Evolutionary conservation across 1,140 invertebrate species (phyloP), one percentile per base, ranked within the genome.

Genomic region (Diabrotica undecimpunctata): DNA sequence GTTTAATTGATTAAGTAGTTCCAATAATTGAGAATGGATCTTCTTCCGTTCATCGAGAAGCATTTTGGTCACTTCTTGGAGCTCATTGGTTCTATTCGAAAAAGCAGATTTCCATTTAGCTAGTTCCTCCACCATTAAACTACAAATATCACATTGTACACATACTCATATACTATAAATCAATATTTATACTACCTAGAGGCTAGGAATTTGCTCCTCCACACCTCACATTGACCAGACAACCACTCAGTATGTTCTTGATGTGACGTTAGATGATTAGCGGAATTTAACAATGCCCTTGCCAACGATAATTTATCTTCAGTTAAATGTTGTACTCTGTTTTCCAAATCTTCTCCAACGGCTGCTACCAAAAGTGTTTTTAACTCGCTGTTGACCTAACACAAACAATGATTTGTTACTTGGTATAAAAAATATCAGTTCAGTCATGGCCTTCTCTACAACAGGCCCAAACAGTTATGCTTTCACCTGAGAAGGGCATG

Each of bases 121-220:
- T 66, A 96, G 78, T 81, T 96, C 93, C 79, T 96, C 94, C 7
- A 94, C 88, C 88, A 95, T 93, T 59, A 96, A 86, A 77, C 93
- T 92, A 70, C 54, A 79, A 80, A 74, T 74, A 66, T 56, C 25
- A 25, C 25, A 25, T 25, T 4, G 25, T 25, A 25, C 25, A 25
- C 25, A 25, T 25, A 25, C 25, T 25, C 25, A 25, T 25, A 25
- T 25, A n/a, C n/a, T n/a, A n/a, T n/a, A n/a, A n/a, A n/a, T n/a
- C n/a, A n/a, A n/a, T n/a, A 25, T 25, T 25, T 25, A 25, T 25
- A 25, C 41, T 61, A 91, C 89, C 89, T 95, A 83, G 92, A 94
- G 25, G 94, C 94, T 70, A 97, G 81, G 81, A 95, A 97, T 87
- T 97, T 97, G 73, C 93, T 96, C 66, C 94, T 87, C 94, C 94